Percentiles rank a stretch among this genome's conserved stretches.
Conservation (phyloP, 2,888 invertebrate genomes). For the Microplitis deprimator region DNA sequence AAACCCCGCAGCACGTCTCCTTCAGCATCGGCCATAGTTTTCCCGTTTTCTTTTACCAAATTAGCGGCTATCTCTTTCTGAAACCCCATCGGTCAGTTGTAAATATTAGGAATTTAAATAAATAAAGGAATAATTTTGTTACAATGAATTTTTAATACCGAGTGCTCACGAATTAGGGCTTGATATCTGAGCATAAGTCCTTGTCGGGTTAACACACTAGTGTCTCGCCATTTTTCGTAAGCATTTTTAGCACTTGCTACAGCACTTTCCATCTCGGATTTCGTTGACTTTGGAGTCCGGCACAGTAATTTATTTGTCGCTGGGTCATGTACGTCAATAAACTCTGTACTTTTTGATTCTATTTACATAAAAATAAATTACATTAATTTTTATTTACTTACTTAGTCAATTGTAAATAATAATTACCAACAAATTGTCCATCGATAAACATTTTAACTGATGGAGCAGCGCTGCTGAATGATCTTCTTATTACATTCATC, state of each 20-base stretch:
- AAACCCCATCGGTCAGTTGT: constrained; percentile 34
- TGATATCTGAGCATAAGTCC: constrained; percentile 89
- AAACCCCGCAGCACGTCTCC: constrained; percentile 98
- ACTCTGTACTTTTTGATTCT: constrained; percentile 93
- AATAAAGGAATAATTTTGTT: no score
- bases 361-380: constrained; percentile 58
- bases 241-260: constrained; percentile 86
- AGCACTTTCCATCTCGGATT: constrained; percentile 90
- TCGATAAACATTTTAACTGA: constrained; percentile 96
- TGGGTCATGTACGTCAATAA: constrained; percentile 96
- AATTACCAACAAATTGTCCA: constrained; percentile 83
- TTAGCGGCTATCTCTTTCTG: constrained; percentile 88
- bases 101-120: not conserved
- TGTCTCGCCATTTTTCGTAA: constrained; percentile 88
- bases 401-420: constrained; percentile 33
- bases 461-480: constrained; percentile 76
- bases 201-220: constrained; percentile 92
- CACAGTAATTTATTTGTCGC: constrained; percentile 88
- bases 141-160: constrained; percentile 43
- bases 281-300: constrained; percentile 91
- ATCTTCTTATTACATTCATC: constrained; percentile 59
- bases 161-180: constrained; percentile 67
- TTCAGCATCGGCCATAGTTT: constrained; percentile 96
- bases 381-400: constrained; percentile 5
- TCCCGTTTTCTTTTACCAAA: constrained; percentile 97